Conservation (phyloP, 2,797 vertebrate species). For the Sebastes nivosus region DNA sequence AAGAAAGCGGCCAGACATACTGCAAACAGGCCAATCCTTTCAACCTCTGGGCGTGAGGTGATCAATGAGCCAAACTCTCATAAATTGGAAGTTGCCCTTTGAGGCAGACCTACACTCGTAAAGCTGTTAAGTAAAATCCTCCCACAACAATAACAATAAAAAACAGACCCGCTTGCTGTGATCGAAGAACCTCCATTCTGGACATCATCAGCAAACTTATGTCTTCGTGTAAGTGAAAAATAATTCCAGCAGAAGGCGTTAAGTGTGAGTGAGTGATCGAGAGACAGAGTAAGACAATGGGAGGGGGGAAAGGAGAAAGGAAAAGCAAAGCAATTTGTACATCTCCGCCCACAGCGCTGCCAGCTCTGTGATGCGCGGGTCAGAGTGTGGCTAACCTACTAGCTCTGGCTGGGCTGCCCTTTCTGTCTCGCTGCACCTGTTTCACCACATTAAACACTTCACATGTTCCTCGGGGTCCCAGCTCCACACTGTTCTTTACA, state of each 20-base stretch:
- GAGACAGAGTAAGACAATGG: conserved; percentile 8
- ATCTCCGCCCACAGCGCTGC: conserved; percentile 62
- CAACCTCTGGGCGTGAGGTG: neutral
- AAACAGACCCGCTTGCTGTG: neutral
- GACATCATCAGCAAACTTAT: conserved; percentile 6
- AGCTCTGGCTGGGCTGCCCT: conserved; percentile 79
- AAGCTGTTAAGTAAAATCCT: conserved; percentile 27
- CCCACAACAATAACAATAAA: conserved; percentile 22
- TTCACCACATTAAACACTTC: conserved; percentile 83
- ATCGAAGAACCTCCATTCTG: neutral
- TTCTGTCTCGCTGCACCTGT: conserved; percentile 89
- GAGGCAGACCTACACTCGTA: neutral
- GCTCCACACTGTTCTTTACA: conserved; percentile 69
- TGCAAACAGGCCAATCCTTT: neutral
- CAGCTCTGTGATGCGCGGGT: conserved; percentile 70
- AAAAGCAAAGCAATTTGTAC: conserved; percentile 64
- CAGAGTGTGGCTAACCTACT: conserved; percentile 70
- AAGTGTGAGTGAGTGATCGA: conserved; percentile 1
- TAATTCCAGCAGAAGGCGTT: neutral
- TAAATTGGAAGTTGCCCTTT: neutral
- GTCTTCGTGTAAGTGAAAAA: neutral
- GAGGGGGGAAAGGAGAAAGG: conserved; percentile 17
- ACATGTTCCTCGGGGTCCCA: conserved; percentile 75
- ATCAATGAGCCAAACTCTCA: conserved; percentile 24
- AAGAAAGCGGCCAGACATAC: neutral